Base-by-base conservation (phyloP, 2,888 invertebrate genomes). In the Lasioglossum villosulum region DNA sequence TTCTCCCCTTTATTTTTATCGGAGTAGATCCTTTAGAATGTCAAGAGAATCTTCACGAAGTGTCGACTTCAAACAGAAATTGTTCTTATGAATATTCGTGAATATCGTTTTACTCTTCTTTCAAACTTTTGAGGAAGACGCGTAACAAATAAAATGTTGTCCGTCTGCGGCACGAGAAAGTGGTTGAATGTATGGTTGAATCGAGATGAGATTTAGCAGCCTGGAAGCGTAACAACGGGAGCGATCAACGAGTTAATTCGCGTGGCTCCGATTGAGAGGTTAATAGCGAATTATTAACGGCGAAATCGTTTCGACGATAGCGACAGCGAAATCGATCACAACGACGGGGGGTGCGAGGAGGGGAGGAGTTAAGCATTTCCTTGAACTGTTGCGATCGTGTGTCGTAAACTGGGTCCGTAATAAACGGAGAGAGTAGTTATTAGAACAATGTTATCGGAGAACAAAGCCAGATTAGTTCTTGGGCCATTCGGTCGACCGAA, bases 401-500 rank as follows among this genome's bases (percentile, higher is more conserved):
- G 30, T 19, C 59, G 59, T 63, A 30, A 66, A 66, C 66, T 14
- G 30, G 66, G 66, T 66, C 23, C 66, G 66, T 66, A 66, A 66
- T 66, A 66, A 66, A 66, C 66, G 34, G 30, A 19, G 66, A 30
- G 34, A 34, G 34, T 34, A 66, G 34, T 66, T 66, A 66, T 23
- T 34, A 66, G 30, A 34, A 30, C 66, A 34, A 34, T 66, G 66
- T 66, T 66, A 66, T 66, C 34, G 66, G 34, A 66, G 34, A 66
- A 66, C 66, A 66, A 66, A 66, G 66, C 66, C 66, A 34, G 66
- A 66, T 66, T 66, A 66, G 66, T 66, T 66, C 66, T 34, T 66
- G 30, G 66, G 19, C 16, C 30, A 34, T 66, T 66, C 66, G 30
- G 34, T 66, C 66, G 30, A 63, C 66, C 66, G 19, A 34, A 66